Base-by-base conservation (phyloP, 2,797 vertebrate genomes). In the Cephalopachus bancanus region DNA sequence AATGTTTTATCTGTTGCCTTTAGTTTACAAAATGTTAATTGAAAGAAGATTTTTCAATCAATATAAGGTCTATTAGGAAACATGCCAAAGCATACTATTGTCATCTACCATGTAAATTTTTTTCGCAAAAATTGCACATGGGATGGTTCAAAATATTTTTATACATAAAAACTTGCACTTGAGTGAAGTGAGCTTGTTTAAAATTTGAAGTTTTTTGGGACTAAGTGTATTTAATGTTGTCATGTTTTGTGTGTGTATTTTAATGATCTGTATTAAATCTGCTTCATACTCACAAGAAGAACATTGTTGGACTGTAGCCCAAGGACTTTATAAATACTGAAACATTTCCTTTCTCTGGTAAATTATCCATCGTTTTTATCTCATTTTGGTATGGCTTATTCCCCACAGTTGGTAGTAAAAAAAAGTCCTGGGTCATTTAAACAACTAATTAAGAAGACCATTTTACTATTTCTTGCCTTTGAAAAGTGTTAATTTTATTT, bases 351-450 rank as follows among this genome's bases (percentile, higher is more conserved):
- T 95, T 97, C 59, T 97, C 64, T 90, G 89, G n/a, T 83, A 96
- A 98, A 91, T 98, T 95, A 80, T 88, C 91, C 76, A 92, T 96
- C 30, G 2, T 75, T 89, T 95, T 93, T 81, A 94, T 97, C 94
- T 92, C 91, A 83, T 92, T 93, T 86, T 76, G 55, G 12, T 28
- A 33, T 97, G 69, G 84, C 91, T 98, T 97, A 97, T 92, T 95
- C 67, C 86, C 26, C 88, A 33, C 49, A 94, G 64, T 83, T 97
- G 44, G 49, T 94, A 87, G 97, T 95, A 96, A 98, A 97, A 96
- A 44, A 96, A 92, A 78, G 11, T 81, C 49, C 22, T n/a, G 24
- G 53, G 85, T 90, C 51, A 80, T 97, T 97, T 97, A 92, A 98
- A 97, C 64, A 94, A 95, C 75, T 83, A 1, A 94, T 97, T 95